Percentiles rank a stretch among this genome's conserved stretches.
phyloP scores from a whole-genome alignment of 2,888 invertebrate genomes.

The Bombylius discolor region DNA sequence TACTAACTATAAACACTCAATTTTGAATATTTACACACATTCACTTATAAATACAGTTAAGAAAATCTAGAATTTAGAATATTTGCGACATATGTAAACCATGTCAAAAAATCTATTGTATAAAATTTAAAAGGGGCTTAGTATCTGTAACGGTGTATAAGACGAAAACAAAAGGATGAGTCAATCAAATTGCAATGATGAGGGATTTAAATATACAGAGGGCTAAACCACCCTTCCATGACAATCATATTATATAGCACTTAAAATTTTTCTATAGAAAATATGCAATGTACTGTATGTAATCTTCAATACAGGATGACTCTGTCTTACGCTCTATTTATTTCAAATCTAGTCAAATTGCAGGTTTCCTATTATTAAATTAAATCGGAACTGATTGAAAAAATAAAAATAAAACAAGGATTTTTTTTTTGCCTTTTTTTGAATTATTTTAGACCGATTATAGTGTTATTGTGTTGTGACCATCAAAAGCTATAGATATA shows the following conservation, averaged over 20 bases:
- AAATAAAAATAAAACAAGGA: background rate
- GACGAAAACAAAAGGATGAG: conserved; percentile 20
- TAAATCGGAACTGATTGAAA: conserved; percentile 9
- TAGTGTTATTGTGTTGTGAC: too few relatives aligned
- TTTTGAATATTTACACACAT: background rate
- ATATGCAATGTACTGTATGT: conserved; percentile 17
- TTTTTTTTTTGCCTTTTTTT: too few relatives aligned
- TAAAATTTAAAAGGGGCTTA: conserved; percentile 6
- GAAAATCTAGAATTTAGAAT: background rate
- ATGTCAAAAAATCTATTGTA: background rate
- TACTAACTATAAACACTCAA: background rate
- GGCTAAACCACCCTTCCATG: conserved; percentile 10
- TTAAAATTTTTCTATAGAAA: background rate
- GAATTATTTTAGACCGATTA: too few relatives aligned
- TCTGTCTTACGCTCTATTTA: conserved; percentile 13
- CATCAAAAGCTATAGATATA: background rate
- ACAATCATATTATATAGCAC: conserved; percentile 15
- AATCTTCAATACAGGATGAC: conserved; percentile 13
- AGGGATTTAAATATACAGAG: conserved; percentile 18
- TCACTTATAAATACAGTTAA: background rate
- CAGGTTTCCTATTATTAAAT: background rate
- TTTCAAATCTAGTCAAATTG: conserved; percentile 4
- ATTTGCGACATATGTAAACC: conserved; percentile 18
- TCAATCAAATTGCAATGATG: conserved; percentile 25
- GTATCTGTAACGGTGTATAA: background rate